A percentile compares a stretch with the other conserved stretches of the same genome.
Evolutionary conservation across 1,140 invertebrate genomes (phyloP).

Genomic region (Muscidifurax raptorellus): DNA sequence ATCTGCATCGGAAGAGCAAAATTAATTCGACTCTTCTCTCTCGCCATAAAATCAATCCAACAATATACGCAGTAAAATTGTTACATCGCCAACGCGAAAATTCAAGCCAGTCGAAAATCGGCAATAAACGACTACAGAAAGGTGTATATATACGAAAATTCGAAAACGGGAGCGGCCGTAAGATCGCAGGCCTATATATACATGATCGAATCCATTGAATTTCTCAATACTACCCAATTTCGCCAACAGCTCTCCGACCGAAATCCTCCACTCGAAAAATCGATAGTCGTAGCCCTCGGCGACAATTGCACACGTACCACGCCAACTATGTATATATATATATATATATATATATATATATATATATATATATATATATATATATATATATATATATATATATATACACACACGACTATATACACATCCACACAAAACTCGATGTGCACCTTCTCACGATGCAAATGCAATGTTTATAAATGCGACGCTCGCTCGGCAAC

Average conservation of each 20-base stretch:
- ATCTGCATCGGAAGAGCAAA: not conserved
- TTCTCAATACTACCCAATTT: conserved; percentile 21
- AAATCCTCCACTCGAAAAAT: conserved; percentile 1
- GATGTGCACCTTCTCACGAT: conserved; percentile 4
- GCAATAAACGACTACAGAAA: not conserved
- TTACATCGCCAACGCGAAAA: not conserved
- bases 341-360: no score
- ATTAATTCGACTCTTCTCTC: not conserved
- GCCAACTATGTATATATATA: no score
- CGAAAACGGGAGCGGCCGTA: not conserved
- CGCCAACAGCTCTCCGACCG: not conserved
- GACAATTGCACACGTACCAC: not conserved
- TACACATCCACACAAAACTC: not conserved
- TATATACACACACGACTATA: not conserved
- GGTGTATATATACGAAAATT: conserved; percentile 9
- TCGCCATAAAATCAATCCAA: not conserved
- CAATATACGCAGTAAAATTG: not conserved
- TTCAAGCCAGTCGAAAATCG: not conserved
- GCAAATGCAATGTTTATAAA: conserved; percentile 49
- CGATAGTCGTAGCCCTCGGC: not conserved
- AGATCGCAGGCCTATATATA: conserved; percentile 1
- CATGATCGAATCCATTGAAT: not conserved
- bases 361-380: not conserved
- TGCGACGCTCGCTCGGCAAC: conserved; percentile 6
- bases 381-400: not conserved